Percentiles rank a stretch among this genome's conserved stretches.
Conservation (phyloP, 2,888 invertebrate genomes). For the Drosophila quinaria region DNA sequence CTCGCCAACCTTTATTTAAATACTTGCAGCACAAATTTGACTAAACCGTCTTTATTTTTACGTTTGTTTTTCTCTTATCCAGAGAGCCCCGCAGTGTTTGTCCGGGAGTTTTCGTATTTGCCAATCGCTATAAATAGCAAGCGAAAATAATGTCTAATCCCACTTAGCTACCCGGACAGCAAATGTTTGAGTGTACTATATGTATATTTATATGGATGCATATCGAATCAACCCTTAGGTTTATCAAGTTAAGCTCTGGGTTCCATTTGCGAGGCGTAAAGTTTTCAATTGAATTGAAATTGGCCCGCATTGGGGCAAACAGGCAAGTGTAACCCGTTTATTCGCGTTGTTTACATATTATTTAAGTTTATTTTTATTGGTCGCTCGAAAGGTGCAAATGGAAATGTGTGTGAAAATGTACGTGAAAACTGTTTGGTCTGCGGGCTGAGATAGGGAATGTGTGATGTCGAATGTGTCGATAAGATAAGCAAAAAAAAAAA, state of each 20-base stretch:
- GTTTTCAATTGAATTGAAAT: constrained; percentile 70
- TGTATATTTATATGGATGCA: neutral
- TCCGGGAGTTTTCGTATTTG: neutral
- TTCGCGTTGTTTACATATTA: constrained; percentile 63
- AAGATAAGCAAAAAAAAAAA: constrained; percentile 63
- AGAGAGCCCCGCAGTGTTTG: constrained; percentile 3
- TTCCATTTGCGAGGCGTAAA: constrained; percentile 39
- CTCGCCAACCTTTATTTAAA: neutral
- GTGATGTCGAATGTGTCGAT: constrained; percentile 45
- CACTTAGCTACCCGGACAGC: constrained; percentile 21
- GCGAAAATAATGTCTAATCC: constrained; percentile 40
- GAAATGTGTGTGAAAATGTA: constrained; percentile 33
- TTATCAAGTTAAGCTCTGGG: constrained; percentile 1
- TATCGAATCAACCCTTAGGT: constrained; percentile 35
- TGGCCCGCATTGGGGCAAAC: constrained; percentile 63
- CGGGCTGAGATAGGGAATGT: constrained; percentile 54
- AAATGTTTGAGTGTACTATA: neutral
- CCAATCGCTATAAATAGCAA: constrained; percentile 33
- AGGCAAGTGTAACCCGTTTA: constrained; percentile 53
- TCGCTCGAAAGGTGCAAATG: constrained; percentile 48
- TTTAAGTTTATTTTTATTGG: constrained; percentile 70
- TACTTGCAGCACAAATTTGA: neutral
- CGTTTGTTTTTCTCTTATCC: neutral
- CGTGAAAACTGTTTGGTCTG: constrained; percentile 26
- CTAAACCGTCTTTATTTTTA: neutral